A percentile compares a stretch with the other conserved stretches of the same genome.
Evolutionary conservation across 64 coral and sea anemone genomes (phyloP).

Genomic region (Porites australiensis): DNA sequence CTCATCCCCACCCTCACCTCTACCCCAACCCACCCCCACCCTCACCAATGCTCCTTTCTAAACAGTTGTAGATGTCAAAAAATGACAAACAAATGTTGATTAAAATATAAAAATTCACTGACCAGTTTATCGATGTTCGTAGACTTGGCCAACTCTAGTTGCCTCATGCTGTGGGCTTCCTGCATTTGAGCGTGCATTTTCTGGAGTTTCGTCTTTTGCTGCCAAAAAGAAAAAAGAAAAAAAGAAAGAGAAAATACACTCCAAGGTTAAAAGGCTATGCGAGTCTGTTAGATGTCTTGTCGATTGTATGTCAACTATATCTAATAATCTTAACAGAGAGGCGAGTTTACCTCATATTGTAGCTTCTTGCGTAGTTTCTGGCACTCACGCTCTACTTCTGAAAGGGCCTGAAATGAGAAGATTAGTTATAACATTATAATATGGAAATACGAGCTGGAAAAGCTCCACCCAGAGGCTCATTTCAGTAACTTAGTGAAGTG

Average conservation of each 20-base stretch:
- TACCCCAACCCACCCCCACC: too few species aligned
- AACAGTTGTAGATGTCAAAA: too few species aligned
- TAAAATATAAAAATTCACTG: background rate
- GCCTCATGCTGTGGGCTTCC: slow-evolving; percentile 76
- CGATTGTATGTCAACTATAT: background rate
- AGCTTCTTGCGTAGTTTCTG: slow-evolving; percentile 88
- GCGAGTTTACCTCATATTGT: slow-evolving; percentile 72
- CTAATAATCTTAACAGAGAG: background rate
- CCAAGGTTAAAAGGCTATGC: background rate
- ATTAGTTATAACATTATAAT: background rate
- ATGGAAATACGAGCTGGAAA: too few species aligned
- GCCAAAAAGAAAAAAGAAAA: too few species aligned
- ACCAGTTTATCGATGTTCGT: slow-evolving; percentile 97
- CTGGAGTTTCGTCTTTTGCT: slow-evolving; percentile 96
- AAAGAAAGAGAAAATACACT: background rate
- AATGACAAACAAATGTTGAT: too few species aligned
- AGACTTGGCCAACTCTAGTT: slow-evolving; percentile 92
- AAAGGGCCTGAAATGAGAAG: slow-evolving; percentile 67
- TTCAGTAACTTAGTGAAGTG: too few species aligned
- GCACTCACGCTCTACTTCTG: slow-evolving; percentile 87
- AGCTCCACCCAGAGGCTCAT: too few species aligned
- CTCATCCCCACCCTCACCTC: too few species aligned
- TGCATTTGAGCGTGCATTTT: slow-evolving; percentile 94
- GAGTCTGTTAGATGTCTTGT: too few species aligned
- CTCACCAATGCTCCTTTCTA: too few species aligned